Evolutionary conservation across 2,113 vertebrate species (phyloP), one percentile per base, ranked within the genome.

Genomic region (Microcebus griseorufus): DNA sequence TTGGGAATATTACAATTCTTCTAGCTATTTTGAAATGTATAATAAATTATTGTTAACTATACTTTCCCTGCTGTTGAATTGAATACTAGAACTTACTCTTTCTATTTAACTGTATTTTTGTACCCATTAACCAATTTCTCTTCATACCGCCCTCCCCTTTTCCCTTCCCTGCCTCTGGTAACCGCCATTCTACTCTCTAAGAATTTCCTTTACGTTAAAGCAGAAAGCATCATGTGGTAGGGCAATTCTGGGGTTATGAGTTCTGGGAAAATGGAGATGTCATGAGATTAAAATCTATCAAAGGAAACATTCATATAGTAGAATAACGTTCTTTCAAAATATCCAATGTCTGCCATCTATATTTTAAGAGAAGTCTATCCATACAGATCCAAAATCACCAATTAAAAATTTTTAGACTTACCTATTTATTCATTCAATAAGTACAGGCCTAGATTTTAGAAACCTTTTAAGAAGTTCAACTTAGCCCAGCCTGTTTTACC

Each of bases 181-280:
- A 76, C 42, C 0, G 4, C 73, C 42, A 76, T 76, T 76, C 42
- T 67, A 34, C 64, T 76, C 27, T 76, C 42, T 48, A 48, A 79
- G 27, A 90, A 51, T 48, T 60, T 42, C 70, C 10, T 79, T 89
- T 89, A 80, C 92, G 82, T 92, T 75, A 90, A 94, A 93, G 17
- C 73, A 79, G 39, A 92, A 90, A 90, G 3, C 20, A 73, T 12
- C 37, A 9, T 82, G 9, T 93, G n/a, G 39, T 53, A 69, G 22
- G 32, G 4, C 20, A 89, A 76, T 64, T 20, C 12, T 6, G 12
- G 45, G 16, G 25, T 80, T 94, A 83, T 65, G 48, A 73, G 11
- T 80, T 80, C 32, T 87, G 32, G 55, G 23, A 29, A 27, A 90
- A 8, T n/a, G 32, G 42, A 79, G 62, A 13, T 42, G 37, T 78